Percentiles rank a stretch among this genome's conserved stretches.
phyloP scores from a whole-genome alignment of 2,797 vertebrate species.

The Huso huso region DNA sequence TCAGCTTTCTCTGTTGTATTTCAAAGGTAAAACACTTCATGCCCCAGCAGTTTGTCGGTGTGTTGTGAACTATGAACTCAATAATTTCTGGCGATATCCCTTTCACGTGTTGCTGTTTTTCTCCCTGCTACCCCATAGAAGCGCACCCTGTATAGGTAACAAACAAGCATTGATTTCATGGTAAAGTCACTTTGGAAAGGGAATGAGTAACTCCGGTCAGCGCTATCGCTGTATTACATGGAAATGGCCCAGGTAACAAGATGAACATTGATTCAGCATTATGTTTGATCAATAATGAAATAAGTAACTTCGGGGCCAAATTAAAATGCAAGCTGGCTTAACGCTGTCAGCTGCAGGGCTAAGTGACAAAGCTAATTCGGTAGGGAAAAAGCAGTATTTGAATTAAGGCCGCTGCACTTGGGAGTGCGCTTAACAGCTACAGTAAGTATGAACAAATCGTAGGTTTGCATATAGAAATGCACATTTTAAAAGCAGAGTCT shows the following conservation, averaged over 20 bases:
- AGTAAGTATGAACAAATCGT: conserved; percentile 10
- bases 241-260: conserved; percentile 95
- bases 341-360: conserved; percentile 71
- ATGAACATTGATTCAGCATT: conserved; percentile 98
- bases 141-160: conserved; percentile 77
- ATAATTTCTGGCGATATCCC: conserved; percentile 34
- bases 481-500: no score
- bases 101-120: conserved; percentile 31
- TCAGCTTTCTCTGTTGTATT: no score
- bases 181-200: conserved; percentile 94
- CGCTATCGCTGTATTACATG: conserved; percentile 96
- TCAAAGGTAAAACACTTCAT: conserved; percentile 6
- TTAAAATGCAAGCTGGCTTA: conserved; percentile 93
- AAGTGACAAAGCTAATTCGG: conserved; percentile 71
- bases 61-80: conserved; percentile 12
- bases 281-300: conserved; percentile 98
- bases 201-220: conserved; percentile 90
- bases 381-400: conserved; percentile 56
- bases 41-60: neutral
- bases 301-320: conserved; percentile 95
- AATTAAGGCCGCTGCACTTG: conserved; percentile 46
- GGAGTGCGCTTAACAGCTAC: neutral
- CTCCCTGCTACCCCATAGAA: conserved; percentile 50
- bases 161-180: conserved; percentile 92
- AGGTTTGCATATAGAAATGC: no score